Evolutionary conservation across 2,797 vertebrate genomes (phyloP).

Genomic region (Hybognathus amarus): DNA sequence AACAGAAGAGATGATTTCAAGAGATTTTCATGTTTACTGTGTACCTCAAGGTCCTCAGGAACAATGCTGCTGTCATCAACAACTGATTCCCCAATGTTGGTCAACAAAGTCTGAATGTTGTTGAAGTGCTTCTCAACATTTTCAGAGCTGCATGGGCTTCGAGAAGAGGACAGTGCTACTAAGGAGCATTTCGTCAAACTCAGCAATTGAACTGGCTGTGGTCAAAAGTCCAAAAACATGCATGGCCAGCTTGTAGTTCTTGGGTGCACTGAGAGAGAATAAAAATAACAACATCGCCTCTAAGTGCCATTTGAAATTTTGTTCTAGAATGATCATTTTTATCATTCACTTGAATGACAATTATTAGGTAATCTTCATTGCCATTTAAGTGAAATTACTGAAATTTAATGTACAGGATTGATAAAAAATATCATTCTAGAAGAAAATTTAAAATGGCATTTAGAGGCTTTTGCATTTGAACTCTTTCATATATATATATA

Average conservation of each 20-base stretch:
- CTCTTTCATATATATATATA: no score
- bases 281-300: no score
- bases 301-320: no score
- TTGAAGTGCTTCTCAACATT: constrained; percentile 38
- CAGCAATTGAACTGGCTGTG: constrained; percentile 5
- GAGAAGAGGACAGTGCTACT: constrained; percentile 40
- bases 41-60: constrained; percentile 28
- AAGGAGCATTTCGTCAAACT: constrained; percentile 40
- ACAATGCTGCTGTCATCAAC: constrained; percentile 21
- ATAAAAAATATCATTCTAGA: no score
- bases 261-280: constrained; percentile 17
- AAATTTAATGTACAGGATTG: no score
- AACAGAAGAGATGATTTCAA: no score
- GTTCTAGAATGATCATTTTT: no score
- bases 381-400: no score
- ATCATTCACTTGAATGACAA: no score
- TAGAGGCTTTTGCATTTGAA: no score
- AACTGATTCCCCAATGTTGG: background rate
- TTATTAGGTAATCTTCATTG: no score
- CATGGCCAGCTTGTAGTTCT: constrained; percentile 41
- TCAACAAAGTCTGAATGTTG: constrained; percentile 25
- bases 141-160: constrained; percentile 4
- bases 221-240: constrained; percentile 39
- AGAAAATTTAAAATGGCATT: no score
- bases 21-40: background rate